A percentile compares a stretch with the other conserved stretches of the same genome.
These are phyloP conservation scores for Mesitornis unicolor DNA, from an alignment of 2,113 vertebrate genomes.

Conservation along the genomic window DNA sequence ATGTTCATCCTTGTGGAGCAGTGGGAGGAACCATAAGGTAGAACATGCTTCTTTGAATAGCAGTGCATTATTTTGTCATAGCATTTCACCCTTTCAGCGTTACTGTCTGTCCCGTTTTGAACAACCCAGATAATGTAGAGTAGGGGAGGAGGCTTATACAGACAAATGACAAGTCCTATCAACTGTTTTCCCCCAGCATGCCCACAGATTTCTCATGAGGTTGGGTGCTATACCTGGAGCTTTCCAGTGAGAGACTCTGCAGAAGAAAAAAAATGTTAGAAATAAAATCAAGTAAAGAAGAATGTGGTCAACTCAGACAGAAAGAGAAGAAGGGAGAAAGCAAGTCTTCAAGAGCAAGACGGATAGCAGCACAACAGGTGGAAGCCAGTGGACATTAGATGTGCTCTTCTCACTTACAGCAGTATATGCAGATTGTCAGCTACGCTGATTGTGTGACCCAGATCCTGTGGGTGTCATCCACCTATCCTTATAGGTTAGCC, in stretches of 20 bases:
- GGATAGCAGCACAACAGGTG: background rate
- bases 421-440: background rate
- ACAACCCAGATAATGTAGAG: background rate
- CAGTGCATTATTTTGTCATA: background rate
- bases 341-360: background rate
- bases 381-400: background rate
- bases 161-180: background rate
- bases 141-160: background rate
- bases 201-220: background rate
- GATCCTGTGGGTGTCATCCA: background rate
- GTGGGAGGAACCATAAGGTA: background rate
- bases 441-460: background rate
- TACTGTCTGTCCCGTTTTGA: background rate
- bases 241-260: background rate
- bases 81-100: background rate
- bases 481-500: background rate
- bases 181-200: background rate
- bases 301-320: background rate
- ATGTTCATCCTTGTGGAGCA: background rate
- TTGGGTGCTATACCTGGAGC: background rate
- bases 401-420: background rate
- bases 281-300: background rate
- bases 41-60: background rate
- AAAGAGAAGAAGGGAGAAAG: background rate
- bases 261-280: background rate